Conservation (phyloP, 1,140 invertebrate species). For the Condylostylus longicornis region DNA sequence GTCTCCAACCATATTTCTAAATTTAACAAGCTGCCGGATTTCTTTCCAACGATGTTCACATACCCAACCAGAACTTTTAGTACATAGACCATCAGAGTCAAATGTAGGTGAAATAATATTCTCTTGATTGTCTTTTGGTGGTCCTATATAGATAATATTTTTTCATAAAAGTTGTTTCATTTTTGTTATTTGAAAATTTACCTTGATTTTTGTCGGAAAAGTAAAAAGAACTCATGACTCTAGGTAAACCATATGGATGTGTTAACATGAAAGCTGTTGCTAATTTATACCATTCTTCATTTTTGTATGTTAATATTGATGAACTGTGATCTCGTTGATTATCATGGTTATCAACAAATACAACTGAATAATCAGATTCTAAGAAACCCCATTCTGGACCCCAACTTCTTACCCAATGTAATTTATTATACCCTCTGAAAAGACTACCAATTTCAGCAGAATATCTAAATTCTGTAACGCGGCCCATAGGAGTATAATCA, state of each 20-base stretch:
- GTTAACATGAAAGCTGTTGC: conserved; percentile 72
- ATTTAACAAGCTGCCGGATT: conserved; percentile 66
- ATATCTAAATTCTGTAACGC: conserved; percentile 57
- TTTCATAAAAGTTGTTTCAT: conserved; percentile 44
- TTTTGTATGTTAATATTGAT: conserved; percentile 43
- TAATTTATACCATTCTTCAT: conserved; percentile 45
- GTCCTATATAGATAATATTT: conserved; percentile 28
- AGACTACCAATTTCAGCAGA: conserved; percentile 31
- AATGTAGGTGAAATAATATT: conserved; percentile 47
- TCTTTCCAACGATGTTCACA: conserved; percentile 80
- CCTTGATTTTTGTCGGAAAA: conserved; percentile 38
- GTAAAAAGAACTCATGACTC: conserved; percentile 63
- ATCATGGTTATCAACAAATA: conserved; percentile 51
- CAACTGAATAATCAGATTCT: conserved; percentile 36
- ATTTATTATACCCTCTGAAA: conserved; percentile 30
- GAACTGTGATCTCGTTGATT: conserved; percentile 44
- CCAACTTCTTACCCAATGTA: conserved; percentile 38
- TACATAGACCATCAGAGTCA: conserved; percentile 50
- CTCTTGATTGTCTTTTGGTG: conserved; percentile 46
- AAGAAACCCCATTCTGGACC: conserved; percentile 42
- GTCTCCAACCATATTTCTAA: conserved; percentile 47
- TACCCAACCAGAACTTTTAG: conserved; percentile 50
- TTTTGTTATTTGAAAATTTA: conserved; percentile 72
- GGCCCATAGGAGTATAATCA: conserved; percentile 49
- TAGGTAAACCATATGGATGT: conserved; percentile 58